These are phyloP conservation scores for Porites rus DNA, from an alignment of 92 coral and sea anemone species.

Conservation along the genomic window DNA sequence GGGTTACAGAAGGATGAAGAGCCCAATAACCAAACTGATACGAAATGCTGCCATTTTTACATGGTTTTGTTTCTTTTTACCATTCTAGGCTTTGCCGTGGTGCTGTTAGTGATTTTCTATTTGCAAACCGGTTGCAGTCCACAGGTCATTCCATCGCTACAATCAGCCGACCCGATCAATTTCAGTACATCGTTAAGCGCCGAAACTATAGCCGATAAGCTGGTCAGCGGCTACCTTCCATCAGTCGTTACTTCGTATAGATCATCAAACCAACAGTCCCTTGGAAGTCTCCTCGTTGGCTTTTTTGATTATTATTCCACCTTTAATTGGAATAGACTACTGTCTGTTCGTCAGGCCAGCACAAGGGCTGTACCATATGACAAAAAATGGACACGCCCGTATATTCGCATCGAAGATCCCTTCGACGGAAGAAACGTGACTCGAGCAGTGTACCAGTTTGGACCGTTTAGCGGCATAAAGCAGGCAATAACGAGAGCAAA, in stretches of 20 bases:
- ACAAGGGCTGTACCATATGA: conserved; percentile 22
- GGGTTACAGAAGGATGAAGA: no score
- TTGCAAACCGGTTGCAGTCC: conserved; percentile 80
- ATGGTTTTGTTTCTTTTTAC: neutral
- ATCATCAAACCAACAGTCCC: conserved; percentile 45
- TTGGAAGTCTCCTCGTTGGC: conserved; percentile 59
- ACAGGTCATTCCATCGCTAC: conserved; percentile 62
- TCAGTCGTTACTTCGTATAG: conserved; percentile 25
- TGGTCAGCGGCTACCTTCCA: conserved; percentile 54
- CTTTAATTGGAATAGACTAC: conserved; percentile 64
- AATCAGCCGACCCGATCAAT: conserved; percentile 32
- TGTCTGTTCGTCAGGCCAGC: conserved; percentile 59
- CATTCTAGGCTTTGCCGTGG: conserved; percentile 62
- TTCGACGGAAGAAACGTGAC: conserved; percentile 58
- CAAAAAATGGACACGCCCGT: conserved; percentile 59
- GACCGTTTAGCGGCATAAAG: conserved; percentile 24
- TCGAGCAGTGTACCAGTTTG: conserved; percentile 48
- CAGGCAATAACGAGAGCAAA: conserved; percentile 35
- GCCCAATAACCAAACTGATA: no score
- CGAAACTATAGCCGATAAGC: conserved; percentile 41
- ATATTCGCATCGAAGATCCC: conserved; percentile 72
- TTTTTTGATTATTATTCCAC: conserved; percentile 66
- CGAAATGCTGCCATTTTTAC: no score
- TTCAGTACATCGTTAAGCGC: conserved; percentile 39
- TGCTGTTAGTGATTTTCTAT: conserved; percentile 66